Base-by-base conservation (phyloP, 2,113 vertebrate genomes). In the Gambusia holbrooki region DNA sequence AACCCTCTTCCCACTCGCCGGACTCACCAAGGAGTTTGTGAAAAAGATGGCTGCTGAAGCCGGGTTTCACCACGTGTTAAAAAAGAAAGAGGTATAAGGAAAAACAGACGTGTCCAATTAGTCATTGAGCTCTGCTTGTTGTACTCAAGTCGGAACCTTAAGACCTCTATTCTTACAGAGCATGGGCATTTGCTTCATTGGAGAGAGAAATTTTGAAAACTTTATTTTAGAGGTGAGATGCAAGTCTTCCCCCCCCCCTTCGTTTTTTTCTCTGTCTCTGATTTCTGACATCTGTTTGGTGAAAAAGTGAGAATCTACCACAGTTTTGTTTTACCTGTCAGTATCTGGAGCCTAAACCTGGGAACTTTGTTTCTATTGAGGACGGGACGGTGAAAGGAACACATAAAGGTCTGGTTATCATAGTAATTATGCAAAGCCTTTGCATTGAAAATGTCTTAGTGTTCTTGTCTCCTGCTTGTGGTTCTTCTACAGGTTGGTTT, bases 171-270 rank as follows among this genome's bases (percentile, higher is more conserved):
- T 1, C 30, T 71, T 79, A 45, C 85, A 99, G 98, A 99, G 98
- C 84, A 98, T 98, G 97, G 98, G 98, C 7, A 95, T 99, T 85
- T 99, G 98, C 87, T 99, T 99, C 64, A 95, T 99, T 65, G 98
- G 98, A 9, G 92, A 97, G 85, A 96, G 98, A 64, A 94, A 98
- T 74, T 98, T 99, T 48, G 97, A 98, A 82, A 93, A 94, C 0
- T 99, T 99, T 88, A 96, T 99, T 72, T 94, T 99, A 30, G 95
- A 99, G 96, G 98, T 97, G 77, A 84, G 70, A 45, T 25, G 4
- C 1, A 13, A 5, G 27, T 4, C 1, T n/a, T n/a, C n/a, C n/a
- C n/a, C n/a, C n/a, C 15, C n/a, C 3, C 2, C 61, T 51, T 28
- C 22, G 0, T 35, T 69, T 51, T 68, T 17, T 14, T 32, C 66